These are phyloP conservation scores for Alligator mississippiensis DNA, from an alignment of 2,113 vertebrate species.

Conservation along the genomic window DNA sequence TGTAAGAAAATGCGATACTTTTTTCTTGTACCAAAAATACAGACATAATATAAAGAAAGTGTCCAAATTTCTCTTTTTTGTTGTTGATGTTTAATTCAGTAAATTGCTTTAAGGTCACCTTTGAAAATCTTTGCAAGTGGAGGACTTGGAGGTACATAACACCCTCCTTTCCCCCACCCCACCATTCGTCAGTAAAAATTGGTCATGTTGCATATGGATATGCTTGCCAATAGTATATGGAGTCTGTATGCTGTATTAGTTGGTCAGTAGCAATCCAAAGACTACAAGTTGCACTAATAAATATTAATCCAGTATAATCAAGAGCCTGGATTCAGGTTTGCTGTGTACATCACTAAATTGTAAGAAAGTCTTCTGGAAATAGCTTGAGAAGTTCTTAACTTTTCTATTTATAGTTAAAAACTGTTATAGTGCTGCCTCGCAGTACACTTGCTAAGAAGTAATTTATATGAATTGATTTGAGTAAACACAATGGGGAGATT, in stretches of 20 bases:
- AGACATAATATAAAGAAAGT: background rate
- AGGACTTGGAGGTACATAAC: background rate
- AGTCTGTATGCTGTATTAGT: background rate
- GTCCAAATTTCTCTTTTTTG: background rate
- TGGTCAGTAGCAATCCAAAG: background rate
- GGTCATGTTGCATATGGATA: background rate
- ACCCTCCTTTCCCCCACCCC: background rate
- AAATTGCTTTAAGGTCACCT: background rate
- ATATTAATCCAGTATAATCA: background rate
- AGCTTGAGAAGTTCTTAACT: background rate
- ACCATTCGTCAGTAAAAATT: background rate
- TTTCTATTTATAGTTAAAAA: background rate
- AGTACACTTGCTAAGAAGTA: fast-evolving
- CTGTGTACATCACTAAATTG: background rate
- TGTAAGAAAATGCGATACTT: background rate
- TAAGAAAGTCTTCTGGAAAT: background rate
- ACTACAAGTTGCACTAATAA: background rate
- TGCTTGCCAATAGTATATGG: background rate
- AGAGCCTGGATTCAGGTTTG: background rate
- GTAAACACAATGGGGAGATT: fast-evolving
- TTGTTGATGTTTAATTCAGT: background rate
- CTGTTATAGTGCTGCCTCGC: background rate
- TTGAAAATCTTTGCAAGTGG: background rate
- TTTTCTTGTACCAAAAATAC: background rate
- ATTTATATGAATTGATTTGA: fast-evolving